Base-by-base conservation (phyloP, 2,797 vertebrate species). In the Sternotherus odoratus region DNA sequence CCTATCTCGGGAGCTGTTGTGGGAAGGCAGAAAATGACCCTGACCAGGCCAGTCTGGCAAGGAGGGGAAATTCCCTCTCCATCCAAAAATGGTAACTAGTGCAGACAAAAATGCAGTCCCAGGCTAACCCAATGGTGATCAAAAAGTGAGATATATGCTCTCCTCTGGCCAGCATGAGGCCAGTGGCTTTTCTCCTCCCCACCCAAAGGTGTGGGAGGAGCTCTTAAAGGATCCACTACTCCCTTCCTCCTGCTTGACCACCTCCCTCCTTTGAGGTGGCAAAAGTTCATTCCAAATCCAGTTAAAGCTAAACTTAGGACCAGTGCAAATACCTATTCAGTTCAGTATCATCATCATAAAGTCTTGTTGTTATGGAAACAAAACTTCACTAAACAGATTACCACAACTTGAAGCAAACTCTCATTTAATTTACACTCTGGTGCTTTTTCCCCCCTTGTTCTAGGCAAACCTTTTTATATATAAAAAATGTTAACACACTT, bases 391-490 rank as follows among this genome's bases (percentile, higher is more conserved):
- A 89, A 94, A 83, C 63, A 91, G 81, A 69, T 77, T 51, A 60
- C 49, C 80, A 83, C n/a, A 5, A 48, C 74, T 33, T 12, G 49
- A 78, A 75, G 39, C 53, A 26, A 86, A 46, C 46, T 19, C 2
- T 39, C 88, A 36, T 5, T 63, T 5, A 0, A 66, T 48, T 43
- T 13, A n/a, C 16, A 17, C 36, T 6, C 5, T 0, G 0, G 1
- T 4, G 16, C 53, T 66, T 16, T 19, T 19, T 60, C 53, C 11
- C 3, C 11, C 54, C 23, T 60, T 30, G 57, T 39, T 63, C 79
- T 16, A 50, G n/a, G 43, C n/a, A 28, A 11, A 26, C 36, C 24
- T 78, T 53, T 48, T 19, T 3, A 5, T 17, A 53, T 56, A 15
- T 53, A 5, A 5, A 49, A 21, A 54, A 43, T 16, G 15, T 56